These are phyloP conservation scores for Rhineura floridana DNA, from an alignment of 2,113 vertebrate genomes.

Conservation along the genomic window DNA sequence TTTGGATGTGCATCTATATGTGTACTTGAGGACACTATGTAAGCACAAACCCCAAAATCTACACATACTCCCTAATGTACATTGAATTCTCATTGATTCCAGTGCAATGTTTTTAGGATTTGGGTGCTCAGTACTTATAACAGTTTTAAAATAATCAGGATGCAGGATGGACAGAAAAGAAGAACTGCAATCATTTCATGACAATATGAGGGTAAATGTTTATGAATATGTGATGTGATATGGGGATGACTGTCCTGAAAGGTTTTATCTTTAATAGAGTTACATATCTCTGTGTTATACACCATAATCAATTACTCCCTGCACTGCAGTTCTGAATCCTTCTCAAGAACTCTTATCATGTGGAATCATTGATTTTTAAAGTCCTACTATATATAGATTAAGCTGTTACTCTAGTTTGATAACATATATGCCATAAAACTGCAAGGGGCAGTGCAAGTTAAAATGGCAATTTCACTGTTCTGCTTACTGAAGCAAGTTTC, in stretches of 20 bases:
- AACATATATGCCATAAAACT: background rate
- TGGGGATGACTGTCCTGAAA: background rate
- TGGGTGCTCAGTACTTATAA: background rate
- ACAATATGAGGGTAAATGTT: background rate
- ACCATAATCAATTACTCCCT: background rate
- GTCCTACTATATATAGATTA: background rate
- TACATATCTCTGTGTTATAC: background rate
- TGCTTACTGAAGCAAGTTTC: slow-evolving; percentile 46
- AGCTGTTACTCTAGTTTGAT: background rate
- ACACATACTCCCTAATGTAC: background rate
- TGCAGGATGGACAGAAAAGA: background rate
- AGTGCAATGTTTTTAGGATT: background rate
- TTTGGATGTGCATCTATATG: background rate
- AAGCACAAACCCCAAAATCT: background rate
- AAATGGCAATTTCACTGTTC: slow-evolving; percentile 31
- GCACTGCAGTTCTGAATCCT: background rate
- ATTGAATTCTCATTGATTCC: background rate
- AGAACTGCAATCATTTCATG: slow-evolving; percentile 1
- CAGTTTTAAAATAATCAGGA: background rate
- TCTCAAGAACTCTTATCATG: background rate
- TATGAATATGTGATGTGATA: background rate
- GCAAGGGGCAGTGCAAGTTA: slow-evolving; percentile 4
- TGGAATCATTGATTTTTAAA: background rate
- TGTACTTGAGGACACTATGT: background rate
- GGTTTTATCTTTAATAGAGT: slow-evolving; percentile 9